Evolutionary conservation across 2,888 invertebrate species (phyloP).

Genomic region (Aethes cnicana): DNA sequence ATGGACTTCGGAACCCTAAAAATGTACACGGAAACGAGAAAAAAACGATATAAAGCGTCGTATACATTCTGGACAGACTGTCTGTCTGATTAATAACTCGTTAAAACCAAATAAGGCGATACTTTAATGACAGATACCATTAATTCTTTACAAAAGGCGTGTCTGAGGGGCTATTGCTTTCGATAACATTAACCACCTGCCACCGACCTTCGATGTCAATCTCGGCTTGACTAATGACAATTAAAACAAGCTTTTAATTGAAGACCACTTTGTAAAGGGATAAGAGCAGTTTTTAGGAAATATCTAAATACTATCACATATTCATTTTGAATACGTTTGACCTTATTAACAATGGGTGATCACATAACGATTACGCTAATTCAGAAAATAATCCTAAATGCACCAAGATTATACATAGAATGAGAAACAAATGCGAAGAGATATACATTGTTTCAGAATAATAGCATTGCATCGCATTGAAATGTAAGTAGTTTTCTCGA

Average conservation of each 20-base stretch:
- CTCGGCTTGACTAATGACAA: conserved; percentile 55
- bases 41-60: conserved; percentile 13
- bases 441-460: no score
- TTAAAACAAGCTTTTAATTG: conserved; percentile 45
- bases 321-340: no score
- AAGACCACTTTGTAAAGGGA: conserved; percentile 3
- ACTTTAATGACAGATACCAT: conserved; percentile 52
- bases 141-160: conserved; percentile 51
- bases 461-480: no score
- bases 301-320: no score
- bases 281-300: no score
- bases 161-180: conserved; percentile 46
- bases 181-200: conserved; percentile 49
- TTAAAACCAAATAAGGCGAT: conserved; percentile 51
- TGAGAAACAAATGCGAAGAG: no score
- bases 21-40: conserved; percentile 13
- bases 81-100: conserved; percentile 51
- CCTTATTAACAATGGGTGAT: no score
- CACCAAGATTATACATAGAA: no score
- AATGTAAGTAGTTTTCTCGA: no score
- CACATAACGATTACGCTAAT: no score
- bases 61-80: conserved; percentile 30
- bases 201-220: conserved; percentile 62
- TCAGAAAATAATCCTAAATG: no score
- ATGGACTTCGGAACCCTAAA: no score